Percentiles rank a stretch among this genome's conserved stretches.
Conservation (phyloP, 1,140 invertebrate species). For the Brachionus asplanchnoidis region DNA sequence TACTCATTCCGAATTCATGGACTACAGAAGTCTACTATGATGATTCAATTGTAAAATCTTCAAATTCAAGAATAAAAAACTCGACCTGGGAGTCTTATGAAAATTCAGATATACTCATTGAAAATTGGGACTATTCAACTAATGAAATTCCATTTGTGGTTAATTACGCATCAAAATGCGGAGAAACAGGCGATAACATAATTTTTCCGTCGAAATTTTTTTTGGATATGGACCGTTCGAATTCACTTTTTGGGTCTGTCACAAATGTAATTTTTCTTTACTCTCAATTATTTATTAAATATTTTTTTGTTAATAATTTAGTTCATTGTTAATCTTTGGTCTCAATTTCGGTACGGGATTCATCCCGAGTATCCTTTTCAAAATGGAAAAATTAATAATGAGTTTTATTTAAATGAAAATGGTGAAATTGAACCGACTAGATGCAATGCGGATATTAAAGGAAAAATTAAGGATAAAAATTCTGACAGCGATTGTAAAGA, state of each 20-base stretch:
- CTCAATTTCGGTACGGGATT: constrained; percentile 32
- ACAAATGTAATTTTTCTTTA: neutral
- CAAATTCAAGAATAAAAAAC: neutral
- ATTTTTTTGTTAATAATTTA: neutral
- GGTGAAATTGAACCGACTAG: constrained; percentile 36
- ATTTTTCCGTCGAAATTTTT: constrained; percentile 19
- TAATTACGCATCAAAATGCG: constrained; percentile 29
- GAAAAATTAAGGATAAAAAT: neutral
- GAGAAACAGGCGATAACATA: neutral
- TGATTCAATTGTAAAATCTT: neutral
- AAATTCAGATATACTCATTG: neutral
- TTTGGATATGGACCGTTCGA: neutral
- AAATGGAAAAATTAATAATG: neutral
- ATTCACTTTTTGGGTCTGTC: neutral
- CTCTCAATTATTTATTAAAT: neutral
- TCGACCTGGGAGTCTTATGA: constrained; percentile 10
- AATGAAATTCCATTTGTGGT: constrained; percentile 31
- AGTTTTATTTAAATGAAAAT: constrained; percentile 37
- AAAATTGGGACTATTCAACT: neutral
- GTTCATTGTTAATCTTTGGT: constrained; percentile 10
- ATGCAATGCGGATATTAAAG: constrained; percentile 2
- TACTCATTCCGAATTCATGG: constrained; percentile 6
- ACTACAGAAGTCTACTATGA: neutral
- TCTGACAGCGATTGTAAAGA: neutral
- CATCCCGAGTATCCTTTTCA: constrained; percentile 4